Evolutionary conservation across 2,797 vertebrate species (phyloP).

Genomic region (Emys orbicularis): DNA sequence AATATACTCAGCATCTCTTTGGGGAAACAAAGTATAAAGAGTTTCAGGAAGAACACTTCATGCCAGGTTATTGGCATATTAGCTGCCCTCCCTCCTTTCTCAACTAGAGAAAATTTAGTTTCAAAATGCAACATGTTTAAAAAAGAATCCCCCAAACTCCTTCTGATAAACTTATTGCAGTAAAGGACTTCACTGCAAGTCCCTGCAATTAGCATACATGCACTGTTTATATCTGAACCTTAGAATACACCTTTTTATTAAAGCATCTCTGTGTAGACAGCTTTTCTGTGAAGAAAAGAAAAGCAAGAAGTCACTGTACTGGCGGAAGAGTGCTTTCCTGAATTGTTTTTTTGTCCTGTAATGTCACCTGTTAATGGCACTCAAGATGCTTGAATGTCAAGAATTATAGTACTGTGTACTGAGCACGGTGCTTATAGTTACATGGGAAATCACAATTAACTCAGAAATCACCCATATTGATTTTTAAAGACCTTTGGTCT

Average conservation of each 20-base stretch:
- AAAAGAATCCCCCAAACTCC: conserved; percentile 23
- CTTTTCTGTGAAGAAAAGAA: background rate
- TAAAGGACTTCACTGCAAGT: background rate
- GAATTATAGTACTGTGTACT: background rate
- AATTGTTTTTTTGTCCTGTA: background rate
- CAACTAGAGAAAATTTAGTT: conserved; percentile 57
- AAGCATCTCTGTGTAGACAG: background rate
- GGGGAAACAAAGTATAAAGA: conserved; percentile 17
- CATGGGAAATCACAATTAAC: background rate
- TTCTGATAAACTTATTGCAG: background rate
- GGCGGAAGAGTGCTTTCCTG: background rate
- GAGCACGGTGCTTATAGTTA: background rate
- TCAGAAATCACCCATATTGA: background rate
- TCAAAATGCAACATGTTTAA: conserved; percentile 39
- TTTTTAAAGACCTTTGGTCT: background rate
- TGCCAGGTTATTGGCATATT: conserved; percentile 61
- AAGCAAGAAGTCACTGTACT: background rate
- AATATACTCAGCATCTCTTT: conserved; percentile 62
- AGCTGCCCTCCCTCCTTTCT: conserved; percentile 50
- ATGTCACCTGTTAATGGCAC: background rate
- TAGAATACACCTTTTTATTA: background rate
- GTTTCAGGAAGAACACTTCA: conserved; percentile 26
- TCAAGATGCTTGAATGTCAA: background rate
- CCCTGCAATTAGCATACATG: background rate
- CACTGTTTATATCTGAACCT: background rate